phyloP scores from a whole-genome alignment of 1,140 invertebrate genomes.

The Drosophila guanche region DNA sequence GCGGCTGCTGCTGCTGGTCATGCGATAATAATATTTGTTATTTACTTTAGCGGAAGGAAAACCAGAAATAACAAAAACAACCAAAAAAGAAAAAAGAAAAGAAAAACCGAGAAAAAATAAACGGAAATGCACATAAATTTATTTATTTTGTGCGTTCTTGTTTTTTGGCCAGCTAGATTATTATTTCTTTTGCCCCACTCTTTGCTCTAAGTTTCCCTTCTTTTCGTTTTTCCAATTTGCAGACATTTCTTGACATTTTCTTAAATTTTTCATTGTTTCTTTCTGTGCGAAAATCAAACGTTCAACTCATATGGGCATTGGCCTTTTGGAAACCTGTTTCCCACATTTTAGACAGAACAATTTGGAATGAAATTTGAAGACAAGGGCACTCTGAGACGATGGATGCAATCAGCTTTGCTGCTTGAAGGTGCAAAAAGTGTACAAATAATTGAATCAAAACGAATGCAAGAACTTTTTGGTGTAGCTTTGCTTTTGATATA shows the following conservation, averaged over 20 bases:
- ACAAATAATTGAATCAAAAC: too few relatives aligned
- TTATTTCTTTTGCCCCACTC: slow-evolving; percentile 37
- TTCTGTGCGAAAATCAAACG: slow-evolving; percentile 10
- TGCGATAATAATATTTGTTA: slow-evolving; percentile 84
- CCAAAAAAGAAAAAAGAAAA: slow-evolving; percentile 18
- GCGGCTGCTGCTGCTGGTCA: slow-evolving; percentile 49
- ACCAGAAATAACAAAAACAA: slow-evolving; percentile 30
- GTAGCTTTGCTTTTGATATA: too few relatives aligned
- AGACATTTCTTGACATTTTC: slow-evolving; percentile 15
- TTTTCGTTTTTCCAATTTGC: slow-evolving; percentile 5
- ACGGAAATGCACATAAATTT: slow-evolving; percentile 84
- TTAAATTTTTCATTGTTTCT: slow-evolving; percentile 28
- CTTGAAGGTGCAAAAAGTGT: too few relatives aligned
- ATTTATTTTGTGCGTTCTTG: slow-evolving; percentile 57
- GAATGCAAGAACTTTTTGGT: too few relatives aligned
- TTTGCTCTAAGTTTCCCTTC: neutral
- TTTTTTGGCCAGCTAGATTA: slow-evolving; percentile 38
- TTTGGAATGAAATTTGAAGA: too few relatives aligned
- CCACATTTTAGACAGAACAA: neutral
- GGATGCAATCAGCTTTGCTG: too few relatives aligned
- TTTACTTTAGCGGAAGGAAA: slow-evolving; percentile 83
- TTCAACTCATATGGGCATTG: neutral
- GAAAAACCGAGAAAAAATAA: slow-evolving; percentile 40
- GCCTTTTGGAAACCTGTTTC: neutral
- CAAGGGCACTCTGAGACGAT: too few relatives aligned